Evolutionary conservation across 2,113 vertebrate genomes (phyloP), one percentile per base, ranked within the genome.

Genomic region (Xerus inauris): DNA sequence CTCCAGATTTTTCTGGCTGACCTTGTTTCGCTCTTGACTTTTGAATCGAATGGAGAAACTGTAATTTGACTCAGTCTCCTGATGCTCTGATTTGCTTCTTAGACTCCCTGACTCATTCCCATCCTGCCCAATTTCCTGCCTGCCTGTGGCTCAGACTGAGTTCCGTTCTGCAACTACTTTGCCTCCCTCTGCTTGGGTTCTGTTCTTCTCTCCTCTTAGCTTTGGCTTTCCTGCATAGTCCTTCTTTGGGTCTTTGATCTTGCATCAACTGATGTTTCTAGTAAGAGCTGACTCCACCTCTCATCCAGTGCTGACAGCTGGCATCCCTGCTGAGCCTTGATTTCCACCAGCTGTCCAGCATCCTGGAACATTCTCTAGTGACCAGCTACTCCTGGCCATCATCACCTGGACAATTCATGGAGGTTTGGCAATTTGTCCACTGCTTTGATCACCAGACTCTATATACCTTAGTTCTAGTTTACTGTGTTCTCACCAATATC

Each of bases 211-310:
- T 77, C 51, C 26, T 69, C 22, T 72, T 79, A 92, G 65, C 62
- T 85, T 85, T 87, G n/a, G 12, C 69, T 93, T 81, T 54, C 26
- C 12, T 77, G 65, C 8, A 26, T 51, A 81, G n/a, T 28, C 47
- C 54, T 83, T 94, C 51, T 47, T 65, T 91, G 22, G 28, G 57
- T 59, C 82, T 96, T 97, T 96, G 93, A 94, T 94, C 64, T 97
- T 67, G 30, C 0, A n/a, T 76, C 64, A 59, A 38, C 87, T 64
- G 38, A 93, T 93, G 81, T 79, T 96, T 77, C 82, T 85, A 79
- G 81, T 81, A 86, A 93, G 89, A 86, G 30, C 38, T 2, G 65
- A 84, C 26, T 76, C 77, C 22, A 72, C 42, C 62, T 88, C 85
- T 91, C n/a, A 75, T 54, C 47, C 28, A 69, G 38, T 79, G 81